Evolutionary conservation across 2,797 vertebrate species (phyloP).

Genomic region (Discoglossus pictus): DNA sequence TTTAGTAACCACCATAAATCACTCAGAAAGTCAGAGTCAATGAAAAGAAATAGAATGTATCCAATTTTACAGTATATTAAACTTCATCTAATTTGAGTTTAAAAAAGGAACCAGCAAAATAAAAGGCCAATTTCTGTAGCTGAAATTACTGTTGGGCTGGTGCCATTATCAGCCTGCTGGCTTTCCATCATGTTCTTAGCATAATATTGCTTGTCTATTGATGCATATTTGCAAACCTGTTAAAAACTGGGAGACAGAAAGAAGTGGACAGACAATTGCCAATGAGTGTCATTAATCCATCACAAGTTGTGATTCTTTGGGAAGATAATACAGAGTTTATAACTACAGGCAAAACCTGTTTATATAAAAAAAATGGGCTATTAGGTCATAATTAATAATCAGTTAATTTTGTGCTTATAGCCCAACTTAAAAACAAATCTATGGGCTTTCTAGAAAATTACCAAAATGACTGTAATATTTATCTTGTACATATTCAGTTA

Average conservation of each 20-base stretch:
- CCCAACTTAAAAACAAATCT: no score
- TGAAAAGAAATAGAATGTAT: slow-evolving; percentile 78
- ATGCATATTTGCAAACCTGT: slow-evolving; percentile 60
- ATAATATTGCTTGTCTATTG: slow-evolving; percentile 79
- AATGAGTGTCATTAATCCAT: slow-evolving; percentile 75
- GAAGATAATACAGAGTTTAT: slow-evolving; percentile 58
- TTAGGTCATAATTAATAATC: no score
- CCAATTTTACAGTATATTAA: slow-evolving; percentile 82
- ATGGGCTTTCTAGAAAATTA: no score
- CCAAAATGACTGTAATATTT: no score
- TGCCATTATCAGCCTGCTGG: slow-evolving; percentile 74
- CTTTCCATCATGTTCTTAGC: slow-evolving; percentile 81
- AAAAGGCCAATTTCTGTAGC: slow-evolving; percentile 44
- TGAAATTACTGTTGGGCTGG: slow-evolving; percentile 79
- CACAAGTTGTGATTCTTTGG: slow-evolving; percentile 68
- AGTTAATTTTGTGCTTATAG: no score
- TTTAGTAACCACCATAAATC: slow-evolving; percentile 72
- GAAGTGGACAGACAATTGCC: slow-evolving; percentile 66
- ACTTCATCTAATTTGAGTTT: slow-evolving; percentile 81
- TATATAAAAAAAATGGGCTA: no score
- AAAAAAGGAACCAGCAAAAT: slow-evolving; percentile 75
- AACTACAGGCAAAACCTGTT: no score
- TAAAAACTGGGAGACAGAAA: slow-evolving; percentile 74
- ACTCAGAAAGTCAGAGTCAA: slow-evolving; percentile 71
- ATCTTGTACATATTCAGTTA: no score